Evolutionary conservation across 2,113 vertebrate genomes (phyloP), one percentile per base, ranked within the genome.

Genomic region (Hippopotamus amphibius): DNA sequence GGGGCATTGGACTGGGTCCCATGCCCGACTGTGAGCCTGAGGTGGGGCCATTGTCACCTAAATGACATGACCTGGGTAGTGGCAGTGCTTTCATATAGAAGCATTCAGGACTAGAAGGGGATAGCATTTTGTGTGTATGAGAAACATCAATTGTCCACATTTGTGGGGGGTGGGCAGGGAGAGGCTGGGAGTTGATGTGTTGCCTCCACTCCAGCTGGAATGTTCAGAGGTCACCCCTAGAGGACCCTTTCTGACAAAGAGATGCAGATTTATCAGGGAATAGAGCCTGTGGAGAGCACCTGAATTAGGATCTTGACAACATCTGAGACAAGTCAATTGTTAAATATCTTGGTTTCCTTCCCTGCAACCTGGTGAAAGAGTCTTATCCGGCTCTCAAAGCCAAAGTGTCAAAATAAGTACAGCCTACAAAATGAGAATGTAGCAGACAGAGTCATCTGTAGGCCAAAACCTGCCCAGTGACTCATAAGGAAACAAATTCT

Each of bases 241-340:
- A 85, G 26, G 48, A 96, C 88, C 97, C 96, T 41, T 94, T 92
- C 98, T 98, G 95, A 43, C 84, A 61, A 41, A 69, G 1, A 19
- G 33, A 22, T 10, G 24, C 37, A 28, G 28, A 22, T 77, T 57
- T 21, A 15, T 37, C 50, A 85, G 26, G 48, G 57, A 9, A 33
- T 22, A 17, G n/a, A 37, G 22, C n/a, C 50, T n/a, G 22, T 2
- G n/a, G 28, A 33, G 30, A 53, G 71, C 43, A 15, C 16, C 41
- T 30, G 1, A 59, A 22, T 76, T 13, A 83, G 53, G 26, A 59
- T 37, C 59, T 22, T 33, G 12, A 55, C 68, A 26, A 69, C 77
- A 66, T 81, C 82, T 17, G 74, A 86, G 63, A 6, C 46, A 71
- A n/a, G 21, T 63, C 79, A 77, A 2, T 9, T 69, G 15, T 17